Percentiles rank a stretch among this genome's conserved stretches.
Conservation (phyloP, 2,797 vertebrate genomes). For the Lophotriccus pileatus region DNA sequence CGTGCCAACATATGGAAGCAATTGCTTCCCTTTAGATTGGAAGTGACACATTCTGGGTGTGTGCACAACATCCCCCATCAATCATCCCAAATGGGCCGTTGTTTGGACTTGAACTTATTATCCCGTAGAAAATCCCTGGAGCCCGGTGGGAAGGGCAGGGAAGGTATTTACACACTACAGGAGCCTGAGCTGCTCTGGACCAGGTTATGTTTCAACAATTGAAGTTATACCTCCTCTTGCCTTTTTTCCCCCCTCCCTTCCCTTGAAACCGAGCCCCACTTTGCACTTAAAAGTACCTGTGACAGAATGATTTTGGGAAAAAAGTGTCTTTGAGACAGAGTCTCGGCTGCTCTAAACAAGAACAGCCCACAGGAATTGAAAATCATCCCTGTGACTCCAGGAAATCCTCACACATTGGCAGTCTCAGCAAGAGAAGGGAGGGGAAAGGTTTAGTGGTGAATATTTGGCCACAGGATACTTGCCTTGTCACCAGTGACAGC, state of each 20-base stretch:
- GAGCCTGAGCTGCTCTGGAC: not conserved
- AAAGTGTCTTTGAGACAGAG: not conserved
- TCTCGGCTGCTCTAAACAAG: not conserved
- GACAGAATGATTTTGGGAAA: not conserved
- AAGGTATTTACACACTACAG: not conserved
- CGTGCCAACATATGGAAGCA: constrained; percentile 60
- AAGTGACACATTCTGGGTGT: constrained; percentile 26
- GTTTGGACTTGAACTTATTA: not conserved
- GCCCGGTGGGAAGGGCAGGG: not conserved
- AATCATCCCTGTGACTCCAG: not conserved
- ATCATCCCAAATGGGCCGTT: not conserved
- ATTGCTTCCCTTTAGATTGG: constrained; percentile 39
- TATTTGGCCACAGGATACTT: not conserved
- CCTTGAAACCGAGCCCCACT: not conserved
- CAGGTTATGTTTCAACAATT: not conserved
- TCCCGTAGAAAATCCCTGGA: not conserved
- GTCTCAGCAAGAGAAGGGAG: not conserved
- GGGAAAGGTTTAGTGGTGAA: not conserved
- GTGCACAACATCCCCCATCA: constrained; percentile 18
- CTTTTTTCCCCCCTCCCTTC: not conserved
- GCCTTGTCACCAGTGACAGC: not conserved
- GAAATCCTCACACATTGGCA: not conserved
- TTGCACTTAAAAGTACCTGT: not conserved
- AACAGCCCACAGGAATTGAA: not conserved
- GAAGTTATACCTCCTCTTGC: not conserved